phyloP scores from a whole-genome alignment of 2,888 invertebrate genomes.

The Exocentrus adspersus region DNA sequence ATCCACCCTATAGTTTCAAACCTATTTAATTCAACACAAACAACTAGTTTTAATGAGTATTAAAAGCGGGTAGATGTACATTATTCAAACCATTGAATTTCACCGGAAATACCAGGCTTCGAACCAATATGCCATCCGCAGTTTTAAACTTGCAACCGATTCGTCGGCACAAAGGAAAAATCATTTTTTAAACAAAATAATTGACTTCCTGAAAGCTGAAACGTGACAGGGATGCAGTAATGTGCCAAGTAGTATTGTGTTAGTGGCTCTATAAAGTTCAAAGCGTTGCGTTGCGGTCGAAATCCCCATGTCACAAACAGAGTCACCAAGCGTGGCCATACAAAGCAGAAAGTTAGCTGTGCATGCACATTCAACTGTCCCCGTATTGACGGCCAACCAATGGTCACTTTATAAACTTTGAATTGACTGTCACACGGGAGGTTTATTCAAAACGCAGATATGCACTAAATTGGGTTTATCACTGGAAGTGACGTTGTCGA shows the following conservation, averaged over 20 bases:
- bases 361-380: slow-evolving; percentile 59
- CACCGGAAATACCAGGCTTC: neutral
- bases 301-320: slow-evolving; percentile 58
- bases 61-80: too few relatives aligned
- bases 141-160: slow-evolving; percentile 10
- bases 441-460: slow-evolving; percentile 52
- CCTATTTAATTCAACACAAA: too few relatives aligned
- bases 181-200: slow-evolving; percentile 19
- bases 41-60: too few relatives aligned
- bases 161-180: neutral
- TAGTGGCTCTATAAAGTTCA: slow-evolving; percentile 45
- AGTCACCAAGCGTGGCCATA: slow-evolving; percentile 53
- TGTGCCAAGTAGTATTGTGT: slow-evolving; percentile 30
- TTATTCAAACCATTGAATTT: neutral
- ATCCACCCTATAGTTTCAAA: too few relatives aligned
- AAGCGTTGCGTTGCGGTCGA: slow-evolving; percentile 57
- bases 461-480: slow-evolving; percentile 52
- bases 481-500: slow-evolving; percentile 47
- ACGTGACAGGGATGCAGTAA: slow-evolving; percentile 35
- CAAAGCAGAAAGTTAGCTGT: slow-evolving; percentile 59
- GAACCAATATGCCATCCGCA: neutral
- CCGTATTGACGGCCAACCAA: slow-evolving; percentile 56
- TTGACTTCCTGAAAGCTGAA: slow-evolving; percentile 22
- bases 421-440: slow-evolving; percentile 58
- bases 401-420: slow-evolving; percentile 62